Evolutionary conservation across 2,888 invertebrate genomes (phyloP).

Genomic region (Thymelicus sylvestris): DNA sequence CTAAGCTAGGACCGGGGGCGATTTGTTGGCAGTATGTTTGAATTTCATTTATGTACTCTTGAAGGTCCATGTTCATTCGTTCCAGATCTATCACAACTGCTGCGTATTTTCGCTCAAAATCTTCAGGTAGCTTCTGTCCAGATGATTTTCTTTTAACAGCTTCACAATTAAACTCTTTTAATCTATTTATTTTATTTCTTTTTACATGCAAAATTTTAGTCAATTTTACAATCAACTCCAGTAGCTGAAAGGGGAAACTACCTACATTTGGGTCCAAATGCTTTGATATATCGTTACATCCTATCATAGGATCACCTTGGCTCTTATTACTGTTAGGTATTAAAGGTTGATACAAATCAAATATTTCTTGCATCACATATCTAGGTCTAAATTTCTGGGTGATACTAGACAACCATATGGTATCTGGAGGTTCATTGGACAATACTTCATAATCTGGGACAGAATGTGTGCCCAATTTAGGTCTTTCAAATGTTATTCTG

Average conservation of each 20-base stretch:
- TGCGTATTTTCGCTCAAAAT: slow-evolving; percentile 96
- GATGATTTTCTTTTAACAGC: slow-evolving; percentile 94
- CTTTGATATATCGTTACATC: slow-evolving; percentile 75
- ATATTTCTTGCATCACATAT: slow-evolving; percentile 84
- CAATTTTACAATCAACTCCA: slow-evolving; percentile 94
- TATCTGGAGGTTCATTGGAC: slow-evolving; percentile 96
- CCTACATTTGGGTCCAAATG: slow-evolving; percentile 85
- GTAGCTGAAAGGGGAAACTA: slow-evolving; percentile 92
- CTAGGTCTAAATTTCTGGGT: slow-evolving; percentile 91
- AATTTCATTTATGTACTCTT: slow-evolving; percentile 93
- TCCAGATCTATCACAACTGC: slow-evolving; percentile 94
- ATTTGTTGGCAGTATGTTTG: slow-evolving; percentile 94
- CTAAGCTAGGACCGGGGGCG: slow-evolving; percentile 93
- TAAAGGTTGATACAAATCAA: slow-evolving; percentile 73
- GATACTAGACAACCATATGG: slow-evolving; percentile 93
- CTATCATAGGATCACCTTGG: slow-evolving; percentile 90
- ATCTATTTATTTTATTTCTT: slow-evolving; percentile 90
- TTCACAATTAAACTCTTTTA: slow-evolving; percentile 95
- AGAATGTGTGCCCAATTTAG: slow-evolving; percentile 96
- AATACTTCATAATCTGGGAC: slow-evolving; percentile 98
- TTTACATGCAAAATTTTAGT: slow-evolving; percentile 94
- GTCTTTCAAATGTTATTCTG: slow-evolving; percentile 96
- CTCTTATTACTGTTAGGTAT: slow-evolving; percentile 62
- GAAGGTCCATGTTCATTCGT: slow-evolving; percentile 94
- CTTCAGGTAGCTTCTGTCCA: slow-evolving; percentile 91